These are phyloP conservation scores for Brachylomia viminalis DNA, from an alignment of 2,888 invertebrate species.

Conservation along the genomic window DNA sequence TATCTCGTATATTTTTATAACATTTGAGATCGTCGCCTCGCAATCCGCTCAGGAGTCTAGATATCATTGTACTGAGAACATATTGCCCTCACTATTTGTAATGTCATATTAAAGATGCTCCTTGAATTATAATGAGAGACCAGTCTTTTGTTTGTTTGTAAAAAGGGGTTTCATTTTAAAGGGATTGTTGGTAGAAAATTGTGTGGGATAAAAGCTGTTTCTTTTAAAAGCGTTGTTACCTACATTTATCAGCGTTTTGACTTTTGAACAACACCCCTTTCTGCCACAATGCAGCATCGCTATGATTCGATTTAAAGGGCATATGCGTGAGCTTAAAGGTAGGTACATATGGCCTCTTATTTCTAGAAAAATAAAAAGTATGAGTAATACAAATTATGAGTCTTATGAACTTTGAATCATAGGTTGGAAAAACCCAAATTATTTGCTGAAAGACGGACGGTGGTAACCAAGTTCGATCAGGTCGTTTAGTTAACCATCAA, in stretches of 20 bases:
- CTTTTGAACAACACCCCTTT: neutral
- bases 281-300: neutral
- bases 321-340: neutral
- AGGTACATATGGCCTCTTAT: neutral
- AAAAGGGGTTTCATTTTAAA: neutral
- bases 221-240: neutral
- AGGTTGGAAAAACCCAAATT: neutral
- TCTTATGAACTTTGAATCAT: neutral
- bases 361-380: neutral
- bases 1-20: constrained; percentile 18
- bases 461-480: neutral
- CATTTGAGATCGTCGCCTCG: constrained; percentile 47
- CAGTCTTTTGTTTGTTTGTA: constrained; percentile 27
- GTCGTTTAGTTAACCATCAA: neutral
- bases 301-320: neutral
- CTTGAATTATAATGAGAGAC: constrained; percentile 60
- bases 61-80: constrained; percentile 48
- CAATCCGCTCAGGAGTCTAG: constrained; percentile 60
- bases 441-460: neutral
- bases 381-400: too few species aligned
- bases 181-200: neutral
- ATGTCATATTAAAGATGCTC: constrained; percentile 62
- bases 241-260: neutral
- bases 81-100: constrained; percentile 48
- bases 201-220: neutral